Base-by-base conservation (phyloP, 2,888 invertebrate genomes). In the Ptilodon capucinus region DNA sequence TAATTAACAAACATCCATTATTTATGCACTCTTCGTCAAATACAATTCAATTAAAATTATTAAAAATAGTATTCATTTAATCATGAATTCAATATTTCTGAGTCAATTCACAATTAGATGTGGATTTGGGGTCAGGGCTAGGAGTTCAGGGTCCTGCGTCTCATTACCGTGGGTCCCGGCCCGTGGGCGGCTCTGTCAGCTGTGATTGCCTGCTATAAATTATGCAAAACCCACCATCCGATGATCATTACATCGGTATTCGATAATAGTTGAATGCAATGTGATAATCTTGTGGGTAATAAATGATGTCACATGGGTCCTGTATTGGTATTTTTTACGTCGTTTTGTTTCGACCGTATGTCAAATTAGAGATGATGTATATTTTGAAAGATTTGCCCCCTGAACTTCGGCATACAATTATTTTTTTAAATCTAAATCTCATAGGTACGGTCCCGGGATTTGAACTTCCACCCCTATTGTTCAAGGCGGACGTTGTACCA, bases 141-240 rank as follows among this genome's bases (percentile, higher is more conserved):
- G 44, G 44, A 46, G 71, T 64, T 71, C 73, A 73, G 41, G 68
- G 70, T 14, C 18, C 48, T 56, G 46, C 40, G 19, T 40, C 55
- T 59, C 55, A 56, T 68, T 69, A 66, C 21, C n/a, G 21, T 42
- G 54, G 50, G 57, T 64, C 57, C 51, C 54, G 46, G 48, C 51
- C 60, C 64, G 69, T 67, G 66, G 64, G 73, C 52, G 61, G 44
- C 39, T 49, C 58, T 60, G 58, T 64, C 60, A 67, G 50, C 48
- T 46, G 40, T 49, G 48, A 68, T 68, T 64, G 57, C 55, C 42
- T 58, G 55, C 52, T 58, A 68, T 69, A 63, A 68, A 67, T 73
- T 72, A 74, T 60, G 60, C 69, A 67, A 70, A 73, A 60, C 63
- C 54, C 64, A 64, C 54, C 58, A 54, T 57, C 54, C 57, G 58